These are phyloP conservation scores for Diplodus puntazzo DNA, from an alignment of 2,797 vertebrate genomes.

Conservation along the genomic window DNA sequence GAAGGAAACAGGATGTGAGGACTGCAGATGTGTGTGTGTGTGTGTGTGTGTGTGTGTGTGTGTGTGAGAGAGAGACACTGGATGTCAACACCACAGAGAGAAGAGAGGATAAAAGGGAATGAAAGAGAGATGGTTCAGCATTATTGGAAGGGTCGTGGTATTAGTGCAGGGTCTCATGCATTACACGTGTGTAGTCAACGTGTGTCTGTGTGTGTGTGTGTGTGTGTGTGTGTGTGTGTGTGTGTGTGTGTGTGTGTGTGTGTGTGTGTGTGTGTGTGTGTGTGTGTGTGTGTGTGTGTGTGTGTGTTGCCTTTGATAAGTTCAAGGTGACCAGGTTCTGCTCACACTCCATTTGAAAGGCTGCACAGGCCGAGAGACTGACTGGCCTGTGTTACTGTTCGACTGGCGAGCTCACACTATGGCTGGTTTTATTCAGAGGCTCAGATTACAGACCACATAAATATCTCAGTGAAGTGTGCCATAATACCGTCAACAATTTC, in stretches of 20 bases:
- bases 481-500: slow-evolving; percentile 66
- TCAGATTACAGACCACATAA: slow-evolving; percentile 61
- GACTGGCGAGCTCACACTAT: slow-evolving; percentile 39
- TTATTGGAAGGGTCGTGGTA: slow-evolving; percentile 27
- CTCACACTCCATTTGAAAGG: slow-evolving; percentile 30
- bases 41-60: neutral
- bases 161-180: slow-evolving; percentile 18
- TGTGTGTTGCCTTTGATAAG: slow-evolving; percentile 32
- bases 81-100: neutral
- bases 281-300: slow-evolving; percentile 5
- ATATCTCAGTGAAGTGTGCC: slow-evolving; percentile 60
- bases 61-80: neutral
- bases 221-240: slow-evolving; percentile 5
- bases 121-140: slow-evolving; percentile 33
- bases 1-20: slow-evolving; percentile 31
- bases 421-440: slow-evolving; percentile 52
- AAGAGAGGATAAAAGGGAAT: neutral
- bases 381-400: slow-evolving; percentile 5
- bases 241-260: slow-evolving; percentile 3
- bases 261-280: slow-evolving; percentile 6
- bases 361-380: slow-evolving; percentile 17
- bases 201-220: slow-evolving; percentile 7
- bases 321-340: slow-evolving; percentile 43
- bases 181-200: neutral
- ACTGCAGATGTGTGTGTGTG: neutral